Evolutionary conservation across 2,797 vertebrate species (phyloP), one percentile per base, ranked within the genome.

Genomic region (Xenentodon cancila): DNA sequence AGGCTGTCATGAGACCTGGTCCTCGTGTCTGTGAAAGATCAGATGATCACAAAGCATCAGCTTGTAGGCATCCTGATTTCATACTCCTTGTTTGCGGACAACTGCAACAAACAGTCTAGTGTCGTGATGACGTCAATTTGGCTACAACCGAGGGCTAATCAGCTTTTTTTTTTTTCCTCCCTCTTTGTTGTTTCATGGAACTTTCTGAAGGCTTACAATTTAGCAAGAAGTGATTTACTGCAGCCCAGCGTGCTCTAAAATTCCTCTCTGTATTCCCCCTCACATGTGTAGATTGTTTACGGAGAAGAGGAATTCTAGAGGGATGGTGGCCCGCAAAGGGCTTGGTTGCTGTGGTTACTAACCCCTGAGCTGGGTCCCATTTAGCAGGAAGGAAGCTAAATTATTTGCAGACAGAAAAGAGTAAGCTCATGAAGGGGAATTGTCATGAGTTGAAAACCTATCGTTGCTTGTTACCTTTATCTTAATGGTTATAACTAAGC

Each of bases 241-340:
- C 78, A 18, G 72, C 75, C 68, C 56, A 43, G 72, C 64, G 61
- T 55, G 67, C 67, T 89, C 72, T 72, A 55, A 88, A 82, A 89
- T 89, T 91, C 84, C 84, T 84, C 77, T 68, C 82, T 83, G 81
- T 84, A 80, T 89, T 87, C 80, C 79, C 87, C 83, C 84, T 92
- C 84, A 90, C 87, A 84, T 92, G 90, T 91, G 85, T 82, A 86
- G 88, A 89, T 88, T 93, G 92, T 93, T 92, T 92, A 92, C 84
- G 71, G 81, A 84, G 88, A 87, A 67, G 71, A 87, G 88, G 89
- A 91, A 92, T 91, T 92, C 90, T 92, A 83, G 68, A 89, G 92
- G 92, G 92, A 92, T 88, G 81, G 84, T 59, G 65, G 81, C 91
- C 89, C 88, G 43, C 81, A 64, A 90, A 92, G 93, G 91, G 84